phyloP scores from a whole-genome alignment of 2,113 vertebrate species.

The Platycercus adscitus region DNA sequence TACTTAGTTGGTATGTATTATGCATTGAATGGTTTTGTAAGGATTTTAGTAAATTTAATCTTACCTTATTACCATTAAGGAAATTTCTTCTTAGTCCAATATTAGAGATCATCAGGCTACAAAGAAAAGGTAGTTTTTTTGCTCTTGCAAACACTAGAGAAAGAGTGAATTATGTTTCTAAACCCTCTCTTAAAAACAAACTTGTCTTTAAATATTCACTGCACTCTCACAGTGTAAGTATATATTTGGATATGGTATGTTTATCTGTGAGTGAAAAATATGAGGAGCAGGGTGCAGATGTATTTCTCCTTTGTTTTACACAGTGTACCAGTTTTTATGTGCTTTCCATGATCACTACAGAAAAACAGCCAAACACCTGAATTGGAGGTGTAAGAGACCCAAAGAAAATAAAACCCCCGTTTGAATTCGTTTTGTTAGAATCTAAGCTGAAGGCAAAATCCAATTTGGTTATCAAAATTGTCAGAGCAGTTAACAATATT shows the following conservation, averaged over 20 bases:
- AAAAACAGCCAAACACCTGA: conserved; percentile 23
- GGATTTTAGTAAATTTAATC: neutral
- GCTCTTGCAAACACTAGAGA: neutral
- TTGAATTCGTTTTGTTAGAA: neutral
- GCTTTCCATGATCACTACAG: neutral
- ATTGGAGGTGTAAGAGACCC: neutral
- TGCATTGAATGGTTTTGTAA: neutral
- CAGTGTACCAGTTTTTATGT: neutral
- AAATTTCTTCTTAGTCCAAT: neutral
- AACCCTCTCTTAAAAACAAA: neutral
- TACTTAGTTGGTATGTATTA: neutral
- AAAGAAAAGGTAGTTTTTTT: conserved; percentile 8
- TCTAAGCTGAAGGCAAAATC: neutral
- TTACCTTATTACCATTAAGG: neutral
- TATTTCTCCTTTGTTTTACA: conserved; percentile 3
- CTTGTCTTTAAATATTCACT: neutral
- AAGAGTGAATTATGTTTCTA: neutral
- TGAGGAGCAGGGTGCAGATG: neutral
- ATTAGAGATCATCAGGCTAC: neutral
- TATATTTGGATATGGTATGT: neutral
- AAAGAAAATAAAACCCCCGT: neutral
- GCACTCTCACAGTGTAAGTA: neutral
- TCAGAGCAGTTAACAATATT: neutral
- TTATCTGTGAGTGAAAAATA: neutral
- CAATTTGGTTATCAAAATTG: neutral